Percentiles rank a stretch among this genome's conserved stretches.
Conservation (phyloP, 1,140 invertebrate genomes). For the Eciton burchellii region DNA sequence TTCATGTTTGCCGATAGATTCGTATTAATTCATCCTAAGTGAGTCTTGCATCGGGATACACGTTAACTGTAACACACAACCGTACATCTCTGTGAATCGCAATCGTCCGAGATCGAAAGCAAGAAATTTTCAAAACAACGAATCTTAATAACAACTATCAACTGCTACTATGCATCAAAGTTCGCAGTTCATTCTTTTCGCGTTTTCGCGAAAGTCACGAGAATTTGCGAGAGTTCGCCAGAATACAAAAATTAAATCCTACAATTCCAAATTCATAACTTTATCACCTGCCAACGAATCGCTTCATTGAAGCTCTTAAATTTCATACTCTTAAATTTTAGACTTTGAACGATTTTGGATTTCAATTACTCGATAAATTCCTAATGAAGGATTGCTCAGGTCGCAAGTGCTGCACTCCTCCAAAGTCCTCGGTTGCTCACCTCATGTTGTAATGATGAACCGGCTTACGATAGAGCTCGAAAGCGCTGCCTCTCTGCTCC, state of each 20-base stretch:
- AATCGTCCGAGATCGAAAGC: neutral
- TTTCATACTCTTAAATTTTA: too few relatives aligned
- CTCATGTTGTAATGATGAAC: slow-evolving; percentile 91
- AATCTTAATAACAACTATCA: too few relatives aligned
- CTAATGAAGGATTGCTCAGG: neutral
- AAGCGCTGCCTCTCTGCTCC: slow-evolving; percentile 96
- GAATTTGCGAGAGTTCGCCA: too few relatives aligned
- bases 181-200: too few relatives aligned
- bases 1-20: neutral
- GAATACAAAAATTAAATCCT: too few relatives aligned
- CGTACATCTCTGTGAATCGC: slow-evolving; percentile 14
- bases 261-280: too few relatives aligned
- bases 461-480: slow-evolving; percentile 97
- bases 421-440: slow-evolving; percentile 82
- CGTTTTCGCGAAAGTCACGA: too few relatives aligned
- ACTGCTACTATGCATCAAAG: too few relatives aligned
- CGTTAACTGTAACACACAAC: slow-evolving; percentile 64
- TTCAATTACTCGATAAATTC: neutral
- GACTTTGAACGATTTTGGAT: too few relatives aligned
- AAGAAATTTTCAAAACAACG: neutral
- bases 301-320: too few relatives aligned
- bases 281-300: too few relatives aligned
- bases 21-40: slow-evolving; percentile 25
- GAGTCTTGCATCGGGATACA: slow-evolving; percentile 36
- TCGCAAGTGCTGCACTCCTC: too few relatives aligned